Percentiles rank a stretch among this genome's conserved stretches.
These are phyloP conservation scores for Hirudinaria manillensis DNA, from an alignment of 2,888 invertebrate genomes.

Conservation along the genomic window DNA sequence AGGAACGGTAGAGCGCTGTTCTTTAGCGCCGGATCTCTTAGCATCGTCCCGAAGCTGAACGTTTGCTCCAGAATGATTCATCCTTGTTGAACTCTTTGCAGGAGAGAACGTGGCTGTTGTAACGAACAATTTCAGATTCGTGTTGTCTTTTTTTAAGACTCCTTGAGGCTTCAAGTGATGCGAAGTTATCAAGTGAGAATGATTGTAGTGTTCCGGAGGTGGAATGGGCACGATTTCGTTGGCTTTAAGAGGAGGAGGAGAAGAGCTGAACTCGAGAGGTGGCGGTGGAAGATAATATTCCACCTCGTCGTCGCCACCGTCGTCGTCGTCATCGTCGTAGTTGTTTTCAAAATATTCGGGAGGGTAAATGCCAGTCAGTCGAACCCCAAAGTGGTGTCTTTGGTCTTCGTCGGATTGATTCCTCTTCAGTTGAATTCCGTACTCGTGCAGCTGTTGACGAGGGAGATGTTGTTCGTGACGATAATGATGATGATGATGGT, in stretches of 20 bases:
- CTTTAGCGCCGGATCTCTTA: neutral
- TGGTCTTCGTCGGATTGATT: neutral
- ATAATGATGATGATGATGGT: slow-evolving; percentile 1
- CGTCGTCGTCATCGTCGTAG: neutral
- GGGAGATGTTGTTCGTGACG: neutral
- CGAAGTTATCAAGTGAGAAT: neutral
- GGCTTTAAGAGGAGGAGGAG: neutral
- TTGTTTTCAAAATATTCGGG: slow-evolving; percentile 18
- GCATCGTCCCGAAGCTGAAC: neutral
- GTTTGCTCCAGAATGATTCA: neutral
- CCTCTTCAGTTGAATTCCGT: neutral
- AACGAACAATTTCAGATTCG: slow-evolving; percentile 1
- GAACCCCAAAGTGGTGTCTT: neutral
- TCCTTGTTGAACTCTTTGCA: no score
- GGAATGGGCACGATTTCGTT: slow-evolving; percentile 8
- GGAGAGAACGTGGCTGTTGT: slow-evolving; percentile 2
- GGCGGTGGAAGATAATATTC: slow-evolving; percentile 3
- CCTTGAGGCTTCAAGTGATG: neutral
- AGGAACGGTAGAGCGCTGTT: no score
- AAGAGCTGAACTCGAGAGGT: neutral
- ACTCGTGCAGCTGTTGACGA: neutral
- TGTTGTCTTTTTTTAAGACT: slow-evolving; percentile 1
- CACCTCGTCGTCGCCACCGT: slow-evolving; percentile 6
- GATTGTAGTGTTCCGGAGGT: neutral
- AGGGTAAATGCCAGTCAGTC: slow-evolving; percentile 23